phyloP scores from a whole-genome alignment of 2,113 vertebrate genomes.

The Brachyistius frenatus region DNA sequence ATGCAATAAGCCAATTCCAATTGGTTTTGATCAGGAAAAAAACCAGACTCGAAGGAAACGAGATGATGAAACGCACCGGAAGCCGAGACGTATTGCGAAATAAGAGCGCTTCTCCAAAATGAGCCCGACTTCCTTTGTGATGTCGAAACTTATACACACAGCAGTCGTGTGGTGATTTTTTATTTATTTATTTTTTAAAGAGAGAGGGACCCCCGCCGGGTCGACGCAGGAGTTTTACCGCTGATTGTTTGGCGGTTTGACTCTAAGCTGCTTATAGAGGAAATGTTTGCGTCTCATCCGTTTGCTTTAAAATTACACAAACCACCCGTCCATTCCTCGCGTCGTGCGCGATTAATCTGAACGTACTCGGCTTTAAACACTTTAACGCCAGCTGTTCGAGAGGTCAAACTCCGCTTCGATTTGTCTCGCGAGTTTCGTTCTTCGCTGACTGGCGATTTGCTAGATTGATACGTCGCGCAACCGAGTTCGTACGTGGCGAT shows the following conservation, averaged over 20 bases:
- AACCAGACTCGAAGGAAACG: background rate
- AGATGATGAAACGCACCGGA: background rate
- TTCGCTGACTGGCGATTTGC: background rate
- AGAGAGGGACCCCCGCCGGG: background rate
- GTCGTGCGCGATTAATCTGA: constrained; percentile 12
- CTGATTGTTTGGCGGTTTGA: constrained; percentile 31
- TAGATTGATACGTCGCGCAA: background rate
- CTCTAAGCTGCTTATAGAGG: constrained; percentile 65
- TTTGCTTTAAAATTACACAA: constrained; percentile 36
- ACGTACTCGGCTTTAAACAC: constrained; percentile 11
- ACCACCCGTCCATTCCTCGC: constrained; percentile 17
- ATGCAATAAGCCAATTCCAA: background rate
- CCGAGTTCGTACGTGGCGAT: background rate
- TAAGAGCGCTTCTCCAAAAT: background rate
- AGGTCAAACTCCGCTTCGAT: background rate
- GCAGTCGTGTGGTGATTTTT: background rate
- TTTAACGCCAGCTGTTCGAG: constrained; percentile 11
- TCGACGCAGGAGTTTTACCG: background rate
- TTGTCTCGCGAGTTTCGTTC: background rate
- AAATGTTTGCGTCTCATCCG: constrained; percentile 33
- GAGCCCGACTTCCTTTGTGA: background rate
- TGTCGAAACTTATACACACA: background rate
- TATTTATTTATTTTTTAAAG: too few relatives aligned
- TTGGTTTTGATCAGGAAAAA: background rate
- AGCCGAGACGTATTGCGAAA: constrained; percentile 11